Evolutionary conservation across 2,113 vertebrate species (phyloP), one percentile per base, ranked within the genome.

Genomic region (Mormoops blainvillei): DNA sequence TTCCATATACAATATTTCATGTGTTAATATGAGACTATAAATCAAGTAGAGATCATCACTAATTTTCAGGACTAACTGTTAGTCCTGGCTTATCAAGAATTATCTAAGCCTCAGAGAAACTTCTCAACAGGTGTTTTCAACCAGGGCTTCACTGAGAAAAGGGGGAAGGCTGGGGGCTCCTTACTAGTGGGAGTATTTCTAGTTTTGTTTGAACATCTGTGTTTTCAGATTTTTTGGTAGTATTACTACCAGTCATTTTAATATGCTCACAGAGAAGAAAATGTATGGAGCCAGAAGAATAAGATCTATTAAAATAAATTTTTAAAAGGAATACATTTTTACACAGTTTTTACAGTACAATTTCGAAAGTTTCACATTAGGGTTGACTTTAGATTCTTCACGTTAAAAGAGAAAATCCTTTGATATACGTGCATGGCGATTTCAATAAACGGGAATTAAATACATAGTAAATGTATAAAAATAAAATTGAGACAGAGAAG

Each of bases 91-190:
- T 97, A 73, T 78, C 26, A 87, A 94, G 54, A 97, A 96, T 50
- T 73, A 97, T 93, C 95, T 95, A 95, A 96, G n/a, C 92, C 88
- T 84, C 70, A 84, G 38, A 61, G 84, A 94, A 97, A 86, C 91
- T 97, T 97, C 43, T 98, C 3, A 1, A 96, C 95, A 98, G 91
- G 93, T 98, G 95, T 94, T 83, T 97, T 91, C 73, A 70, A 24
- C 2, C 22, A 85, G 81, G 43, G 24, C 48, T 41, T 92, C 14
- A 8, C 43, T 86, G 56, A 10, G 16, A 90, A 85, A 63, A 91
- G 80, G 50, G 58, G 52, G 65, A 68, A 92, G 82, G 36, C 90
- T 5, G 41, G 36, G 90, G n/a, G 94, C 83, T 94, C 33, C 45
- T 97, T 71, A 71, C 38, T 80, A 78, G 78, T 76, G 68, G 87